Percentiles rank a stretch among this genome's conserved stretches.
These are phyloP conservation scores for Cistogaster globosa DNA, from an alignment of 2,888 invertebrate genomes.

Conservation along the genomic window DNA sequence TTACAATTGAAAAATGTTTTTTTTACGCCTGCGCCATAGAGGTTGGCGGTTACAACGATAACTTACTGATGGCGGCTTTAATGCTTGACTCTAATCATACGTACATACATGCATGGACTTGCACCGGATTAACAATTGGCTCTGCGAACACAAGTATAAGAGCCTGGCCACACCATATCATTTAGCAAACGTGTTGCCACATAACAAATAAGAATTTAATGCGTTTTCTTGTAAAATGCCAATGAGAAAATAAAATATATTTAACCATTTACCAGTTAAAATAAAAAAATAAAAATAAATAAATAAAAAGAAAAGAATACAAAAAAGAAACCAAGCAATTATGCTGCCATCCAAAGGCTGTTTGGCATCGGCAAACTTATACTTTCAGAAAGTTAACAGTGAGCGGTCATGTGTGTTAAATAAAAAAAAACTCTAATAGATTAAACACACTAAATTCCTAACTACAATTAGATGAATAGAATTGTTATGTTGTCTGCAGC, in stretches of 20 bases:
- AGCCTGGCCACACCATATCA: slow-evolving; percentile 61
- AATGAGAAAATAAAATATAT: slow-evolving; percentile 56
- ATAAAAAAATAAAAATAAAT: slow-evolving; percentile 46
- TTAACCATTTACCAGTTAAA: slow-evolving; percentile 11
- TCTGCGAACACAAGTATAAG: slow-evolving; percentile 45
- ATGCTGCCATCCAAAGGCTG: slow-evolving; percentile 51
- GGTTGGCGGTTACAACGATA: slow-evolving; percentile 47
- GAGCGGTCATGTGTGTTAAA: background rate
- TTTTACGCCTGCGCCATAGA: slow-evolving; percentile 72
- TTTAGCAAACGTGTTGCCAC: slow-evolving; percentile 73
- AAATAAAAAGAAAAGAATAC: slow-evolving; percentile 17
- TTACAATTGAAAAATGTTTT: slow-evolving; percentile 74
- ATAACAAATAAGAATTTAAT: slow-evolving; percentile 80
- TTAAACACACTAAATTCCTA: slow-evolving; percentile 54
- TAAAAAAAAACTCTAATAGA: slow-evolving; percentile 34
- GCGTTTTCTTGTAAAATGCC: slow-evolving; percentile 74
- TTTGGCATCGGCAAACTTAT: slow-evolving; percentile 1
- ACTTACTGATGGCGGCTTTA: slow-evolving; percentile 53
- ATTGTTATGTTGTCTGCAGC: slow-evolving; percentile 32
- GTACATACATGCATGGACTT: slow-evolving; percentile 22
- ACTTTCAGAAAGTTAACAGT: slow-evolving; percentile 1
- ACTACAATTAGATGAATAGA: slow-evolving; percentile 60
- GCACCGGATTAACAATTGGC: background rate
- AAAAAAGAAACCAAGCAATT: slow-evolving; percentile 50
- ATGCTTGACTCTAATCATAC: slow-evolving; percentile 51